phyloP scores from a whole-genome alignment of 2,888 invertebrate species.

The Patella pellucida region DNA sequence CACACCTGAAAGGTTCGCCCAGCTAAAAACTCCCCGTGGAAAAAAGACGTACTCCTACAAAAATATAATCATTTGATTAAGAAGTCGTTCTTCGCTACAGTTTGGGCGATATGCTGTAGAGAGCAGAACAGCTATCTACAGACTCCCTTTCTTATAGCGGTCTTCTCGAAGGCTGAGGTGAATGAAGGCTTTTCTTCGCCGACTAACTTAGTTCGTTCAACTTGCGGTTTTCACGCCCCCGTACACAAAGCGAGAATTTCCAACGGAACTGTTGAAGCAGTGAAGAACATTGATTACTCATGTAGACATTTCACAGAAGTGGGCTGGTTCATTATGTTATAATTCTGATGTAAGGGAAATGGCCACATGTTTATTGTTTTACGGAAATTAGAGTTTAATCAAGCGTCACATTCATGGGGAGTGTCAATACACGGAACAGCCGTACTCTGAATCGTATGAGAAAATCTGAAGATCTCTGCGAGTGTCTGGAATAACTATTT shows the following conservation, averaged over 20 bases:
- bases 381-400: background rate
- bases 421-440: background rate
- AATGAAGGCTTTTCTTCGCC: too few relatives aligned
- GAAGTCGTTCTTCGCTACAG: background rate
- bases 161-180: background rate
- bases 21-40: background rate
- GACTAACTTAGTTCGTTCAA: background rate
- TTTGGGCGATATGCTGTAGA: background rate
- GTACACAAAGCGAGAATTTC: background rate
- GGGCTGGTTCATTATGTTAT: background rate
- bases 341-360: background rate
- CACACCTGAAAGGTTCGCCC: background rate
- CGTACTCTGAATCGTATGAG: background rate
- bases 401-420: background rate
- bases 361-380: background rate
- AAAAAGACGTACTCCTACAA: background rate
- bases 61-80: background rate
- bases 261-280: background rate
- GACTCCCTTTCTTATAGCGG: slow-evolving; percentile 9
- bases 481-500: slow-evolving; percentile 6
- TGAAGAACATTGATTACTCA: background rate
- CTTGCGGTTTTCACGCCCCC: background rate
- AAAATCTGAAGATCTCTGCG: slow-evolving; percentile 3
- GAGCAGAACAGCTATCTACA: background rate
- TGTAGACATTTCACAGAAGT: background rate